phyloP scores from a whole-genome alignment of 2,888 invertebrate species.

The Hoplodrina blanda region DNA sequence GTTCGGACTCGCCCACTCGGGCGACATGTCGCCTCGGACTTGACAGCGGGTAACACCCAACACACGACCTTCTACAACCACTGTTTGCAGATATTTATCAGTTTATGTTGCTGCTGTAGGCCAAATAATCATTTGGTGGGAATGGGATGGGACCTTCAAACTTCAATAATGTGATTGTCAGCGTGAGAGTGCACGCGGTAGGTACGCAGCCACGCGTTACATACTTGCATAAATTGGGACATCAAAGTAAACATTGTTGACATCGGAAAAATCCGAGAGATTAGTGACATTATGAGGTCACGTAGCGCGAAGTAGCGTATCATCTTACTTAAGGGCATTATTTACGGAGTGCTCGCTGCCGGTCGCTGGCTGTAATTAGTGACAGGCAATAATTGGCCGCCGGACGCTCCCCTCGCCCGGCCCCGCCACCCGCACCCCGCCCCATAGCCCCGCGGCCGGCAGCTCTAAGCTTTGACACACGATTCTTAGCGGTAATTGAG shows the following conservation, averaged over 20 bases:
- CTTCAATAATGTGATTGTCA: no score
- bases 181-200: no score
- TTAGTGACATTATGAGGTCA: background rate
- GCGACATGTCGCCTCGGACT: slow-evolving; percentile 4
- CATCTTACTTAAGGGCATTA: slow-evolving; percentile 26
- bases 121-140: background rate
- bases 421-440: background rate
- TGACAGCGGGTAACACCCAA: background rate
- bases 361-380: slow-evolving; percentile 42
- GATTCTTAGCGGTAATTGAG: slow-evolving; percentile 54
- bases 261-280: background rate
- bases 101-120: background rate
- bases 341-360: slow-evolving; percentile 1
- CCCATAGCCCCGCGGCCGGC: background rate
- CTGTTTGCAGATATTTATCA: slow-evolving; percentile 1
- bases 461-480: slow-evolving; percentile 46
- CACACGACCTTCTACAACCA: background rate
- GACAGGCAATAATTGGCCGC: slow-evolving; percentile 45
- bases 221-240: no score
- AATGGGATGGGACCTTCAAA: no score
- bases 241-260: background rate
- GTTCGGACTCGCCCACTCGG: background rate
- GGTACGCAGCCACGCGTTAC: no score
- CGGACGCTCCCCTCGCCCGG: background rate
- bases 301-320: background rate